phyloP scores from a whole-genome alignment of 64 coral and sea anemone species.

The Exaiptasia diaphana region DNA sequence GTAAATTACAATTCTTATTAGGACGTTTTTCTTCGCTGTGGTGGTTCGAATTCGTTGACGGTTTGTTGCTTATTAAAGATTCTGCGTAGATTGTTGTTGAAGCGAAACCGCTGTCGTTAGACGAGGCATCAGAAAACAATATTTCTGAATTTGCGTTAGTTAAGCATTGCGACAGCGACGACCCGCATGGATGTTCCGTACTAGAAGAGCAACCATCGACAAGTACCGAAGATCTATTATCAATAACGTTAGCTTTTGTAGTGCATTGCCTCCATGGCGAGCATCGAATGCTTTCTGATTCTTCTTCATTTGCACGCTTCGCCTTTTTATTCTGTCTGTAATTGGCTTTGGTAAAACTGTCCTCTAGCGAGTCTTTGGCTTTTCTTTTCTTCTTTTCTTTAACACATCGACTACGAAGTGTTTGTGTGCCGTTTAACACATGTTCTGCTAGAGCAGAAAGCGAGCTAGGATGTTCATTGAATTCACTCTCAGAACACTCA shows the following conservation, averaged over 20 bases:
- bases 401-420: slow-evolving; percentile 9
- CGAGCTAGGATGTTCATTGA: background rate
- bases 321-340: background rate
- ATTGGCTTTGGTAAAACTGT: background rate
- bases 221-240: background rate
- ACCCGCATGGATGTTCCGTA: slow-evolving; percentile 17
- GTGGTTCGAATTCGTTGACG: slow-evolving; percentile 1
- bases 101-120: slow-evolving; percentile 80
- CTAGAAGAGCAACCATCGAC: slow-evolving; percentile 7
- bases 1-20: too few species aligned
- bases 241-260: background rate
- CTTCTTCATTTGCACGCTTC: background rate
- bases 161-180: slow-evolving; percentile 21
- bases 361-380: background rate
- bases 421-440: slow-evolving; percentile 18
- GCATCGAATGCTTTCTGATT: background rate
- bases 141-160: slow-evolving; percentile 50
- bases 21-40: slow-evolving; percentile 23
- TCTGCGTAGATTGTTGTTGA: slow-evolving; percentile 31
- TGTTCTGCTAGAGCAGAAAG: slow-evolving; percentile 12
- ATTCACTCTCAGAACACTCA: background rate
- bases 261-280: slow-evolving; percentile 18
- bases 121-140: slow-evolving; percentile 84
- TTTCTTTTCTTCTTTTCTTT: slow-evolving; percentile 4
- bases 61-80: background rate